Evolutionary conservation across 2,113 vertebrate species (phyloP).

Genomic region (Pteruthius melanotis): DNA sequence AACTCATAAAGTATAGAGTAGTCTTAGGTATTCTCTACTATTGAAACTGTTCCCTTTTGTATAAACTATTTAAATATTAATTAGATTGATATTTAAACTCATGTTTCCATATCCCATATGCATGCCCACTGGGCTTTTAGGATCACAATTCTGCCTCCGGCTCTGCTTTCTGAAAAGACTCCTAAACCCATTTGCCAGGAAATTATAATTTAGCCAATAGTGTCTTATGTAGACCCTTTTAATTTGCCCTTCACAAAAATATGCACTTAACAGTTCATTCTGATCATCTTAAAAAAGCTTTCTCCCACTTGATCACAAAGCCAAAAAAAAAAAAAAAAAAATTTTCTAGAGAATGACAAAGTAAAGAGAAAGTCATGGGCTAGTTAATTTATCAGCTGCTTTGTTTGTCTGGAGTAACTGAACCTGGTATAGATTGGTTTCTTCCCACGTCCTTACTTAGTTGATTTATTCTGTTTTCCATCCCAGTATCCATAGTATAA

Average conservation of each 20-base stretch:
- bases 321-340: not conserved
- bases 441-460: not conserved
- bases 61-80: conserved; percentile 60
- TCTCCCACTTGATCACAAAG: not conserved
- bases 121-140: conserved; percentile 31
- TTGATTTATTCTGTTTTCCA: not conserved
- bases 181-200: not conserved
- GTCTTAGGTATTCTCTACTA: not conserved
- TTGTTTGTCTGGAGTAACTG: not conserved
- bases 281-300: not conserved
- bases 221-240: not conserved
- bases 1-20: conserved; percentile 3
- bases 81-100: conserved; percentile 49
- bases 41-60: conserved; percentile 25
- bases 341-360: not conserved
- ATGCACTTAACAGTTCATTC: not conserved
- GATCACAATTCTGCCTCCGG: conserved; percentile 42
- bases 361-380: not conserved
- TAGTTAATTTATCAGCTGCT: not conserved
- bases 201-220: conserved; percentile 1
- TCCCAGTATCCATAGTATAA: not conserved
- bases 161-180: conserved; percentile 18
- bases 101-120: conserved; percentile 27
- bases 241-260: not conserved
- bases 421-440: not conserved